Evolutionary conservation across 2,797 vertebrate genomes (phyloP), one percentile per base, ranked within the genome.

Genomic region (Geotrypetes seraphini): DNA sequence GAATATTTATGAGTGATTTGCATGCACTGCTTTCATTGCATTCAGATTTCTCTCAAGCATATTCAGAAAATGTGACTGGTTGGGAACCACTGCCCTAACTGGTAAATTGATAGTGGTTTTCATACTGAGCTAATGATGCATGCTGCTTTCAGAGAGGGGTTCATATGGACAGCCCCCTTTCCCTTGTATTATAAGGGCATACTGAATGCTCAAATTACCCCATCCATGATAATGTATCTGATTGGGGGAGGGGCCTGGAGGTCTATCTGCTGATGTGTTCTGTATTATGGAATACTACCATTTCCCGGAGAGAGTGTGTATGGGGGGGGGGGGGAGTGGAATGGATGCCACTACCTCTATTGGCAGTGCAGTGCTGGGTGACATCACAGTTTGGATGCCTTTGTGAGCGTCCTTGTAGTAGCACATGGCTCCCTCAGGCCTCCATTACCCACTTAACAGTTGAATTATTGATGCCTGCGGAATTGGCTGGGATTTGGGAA

Each of bases 401-500:
- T 47, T 47, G 31, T 31, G 27, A 31, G 22, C 36, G 43, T 47
- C 43, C 43, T 47, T 39, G 43, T 43, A 43, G 47, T 22, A 43
- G 31, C 36, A 39, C 21, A 31, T 31, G 33, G 36, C 24, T 47
- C 43, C 43, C n/a, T n/a, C 43, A 39, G 54, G 60, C 71, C 66
- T 74, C 71, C 71, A 76, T 76, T 76, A 76, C 73, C 66, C 63
- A 60, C 63, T 66, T 62, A 16, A 58, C 43, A 60, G 47, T 63
- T 76, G 71, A 74, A 76, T 76, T 74, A 76, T 76, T 76, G 71
- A 76, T 76, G 57, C 54, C 37, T 68, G 53, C 42, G 68, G 66
- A 69, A 47, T 71, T 71, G 66, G 64, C 66, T 66, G 50, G 64
- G 69, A 73, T 69, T 72, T 74, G 67, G 71, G 69, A 70, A 74